phyloP scores from a whole-genome alignment of 2,797 vertebrate species.

The Sardinella longiceps region DNA sequence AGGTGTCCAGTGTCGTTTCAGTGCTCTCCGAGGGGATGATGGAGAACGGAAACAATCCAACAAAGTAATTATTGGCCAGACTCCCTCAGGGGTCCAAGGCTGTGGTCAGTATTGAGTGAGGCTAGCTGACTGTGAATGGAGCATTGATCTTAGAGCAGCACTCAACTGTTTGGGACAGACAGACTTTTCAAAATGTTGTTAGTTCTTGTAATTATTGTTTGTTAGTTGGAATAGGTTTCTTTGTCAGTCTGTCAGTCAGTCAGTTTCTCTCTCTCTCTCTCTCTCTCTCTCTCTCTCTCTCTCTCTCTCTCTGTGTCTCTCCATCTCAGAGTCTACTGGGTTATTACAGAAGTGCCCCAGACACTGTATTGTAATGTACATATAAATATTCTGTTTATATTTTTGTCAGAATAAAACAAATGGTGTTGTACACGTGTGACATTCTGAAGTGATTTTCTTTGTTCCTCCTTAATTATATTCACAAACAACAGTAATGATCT shows the following conservation, averaged over 20 bases:
- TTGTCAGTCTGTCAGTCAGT: not conserved
- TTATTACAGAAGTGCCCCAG: not conserved
- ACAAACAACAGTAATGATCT: not conserved
- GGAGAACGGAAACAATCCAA: not conserved
- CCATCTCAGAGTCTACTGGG: not conserved
- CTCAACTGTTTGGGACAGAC: not conserved
- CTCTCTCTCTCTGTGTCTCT: not conserved
- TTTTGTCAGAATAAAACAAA: conserved; percentile 26
- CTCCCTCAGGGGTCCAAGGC: not conserved
- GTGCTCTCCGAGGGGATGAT: not conserved
- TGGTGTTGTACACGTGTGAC: not conserved
- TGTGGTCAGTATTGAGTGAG: not conserved
- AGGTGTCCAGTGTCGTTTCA: not conserved
- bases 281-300: not conserved
- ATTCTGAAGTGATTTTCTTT: not conserved
- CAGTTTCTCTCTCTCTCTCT: not conserved
- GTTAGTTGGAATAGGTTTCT: not conserved
- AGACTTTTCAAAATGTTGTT: not conserved
- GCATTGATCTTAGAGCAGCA: not conserved
- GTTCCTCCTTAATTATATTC: not conserved
- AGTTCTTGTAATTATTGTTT: not conserved
- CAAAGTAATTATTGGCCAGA: not conserved
- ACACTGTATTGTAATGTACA: conserved; percentile 16
- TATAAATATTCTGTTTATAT: conserved; percentile 18
- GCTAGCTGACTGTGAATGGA: not conserved